Percentiles rank a stretch among this genome's conserved stretches.
Evolutionary conservation across 2,797 vertebrate genomes (phyloP).

Genomic region (Acridotheres tristis): DNA sequence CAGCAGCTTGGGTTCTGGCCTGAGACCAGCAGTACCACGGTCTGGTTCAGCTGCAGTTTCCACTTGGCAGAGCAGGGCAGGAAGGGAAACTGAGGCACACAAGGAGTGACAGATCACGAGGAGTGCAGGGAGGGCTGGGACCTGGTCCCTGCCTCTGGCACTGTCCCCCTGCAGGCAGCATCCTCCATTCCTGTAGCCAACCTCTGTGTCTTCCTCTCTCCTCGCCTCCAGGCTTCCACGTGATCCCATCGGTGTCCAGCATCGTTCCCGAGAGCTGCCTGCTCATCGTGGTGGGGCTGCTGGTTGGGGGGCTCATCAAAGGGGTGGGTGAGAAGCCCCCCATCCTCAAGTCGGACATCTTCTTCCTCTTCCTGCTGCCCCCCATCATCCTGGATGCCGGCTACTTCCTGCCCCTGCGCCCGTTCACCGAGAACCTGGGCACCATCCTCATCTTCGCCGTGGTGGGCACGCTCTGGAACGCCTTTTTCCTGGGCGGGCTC

Average conservation of each 20-base stretch:
- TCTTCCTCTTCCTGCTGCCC: slow-evolving; percentile 94
- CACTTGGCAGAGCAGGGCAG: background rate
- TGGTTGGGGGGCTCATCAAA: slow-evolving; percentile 93
- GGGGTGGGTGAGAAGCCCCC: slow-evolving; percentile 87
- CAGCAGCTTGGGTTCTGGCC: background rate
- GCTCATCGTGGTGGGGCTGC: slow-evolving; percentile 91
- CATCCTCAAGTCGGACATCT: slow-evolving; percentile 82
- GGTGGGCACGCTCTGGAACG: slow-evolving; percentile 94
- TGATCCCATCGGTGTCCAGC: slow-evolving; percentile 88
- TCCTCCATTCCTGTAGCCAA: background rate
- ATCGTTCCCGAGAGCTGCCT: slow-evolving; percentile 99
- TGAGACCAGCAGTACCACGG: background rate
- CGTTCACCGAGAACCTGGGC: slow-evolving; percentile 96
- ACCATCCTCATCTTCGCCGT: slow-evolving; percentile 98
- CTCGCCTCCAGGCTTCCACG: slow-evolving; percentile 87
- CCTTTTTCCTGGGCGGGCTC: slow-evolving; percentile 91
- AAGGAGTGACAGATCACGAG: background rate
- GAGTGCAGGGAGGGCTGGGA: background rate
- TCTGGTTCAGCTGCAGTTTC: background rate
- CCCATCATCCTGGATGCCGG: slow-evolving; percentile 98
- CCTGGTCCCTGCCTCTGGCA: accelerated
- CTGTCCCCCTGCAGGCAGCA: background rate
- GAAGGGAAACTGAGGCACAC: background rate
- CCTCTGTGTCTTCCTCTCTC: background rate
- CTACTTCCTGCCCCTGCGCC: slow-evolving; percentile 94